These are phyloP conservation scores for Gallinago jamesoni DNA, from an alignment of 2,113 vertebrate genomes.

Conservation along the genomic window DNA sequence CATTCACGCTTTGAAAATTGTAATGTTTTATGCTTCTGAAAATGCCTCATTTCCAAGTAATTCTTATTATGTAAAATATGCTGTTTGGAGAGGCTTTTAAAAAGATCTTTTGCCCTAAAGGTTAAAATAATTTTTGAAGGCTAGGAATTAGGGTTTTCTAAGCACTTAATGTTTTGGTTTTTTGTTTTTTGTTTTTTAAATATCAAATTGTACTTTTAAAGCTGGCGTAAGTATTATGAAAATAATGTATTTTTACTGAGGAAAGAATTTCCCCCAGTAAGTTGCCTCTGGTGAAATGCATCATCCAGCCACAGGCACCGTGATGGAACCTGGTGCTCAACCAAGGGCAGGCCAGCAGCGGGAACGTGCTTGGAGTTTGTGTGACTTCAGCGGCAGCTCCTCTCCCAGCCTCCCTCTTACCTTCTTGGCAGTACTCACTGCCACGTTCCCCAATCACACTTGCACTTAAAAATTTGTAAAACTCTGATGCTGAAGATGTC, in stretches of 20 bases:
- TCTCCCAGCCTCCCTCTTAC: not conserved
- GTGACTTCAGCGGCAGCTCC: not conserved
- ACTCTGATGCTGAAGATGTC: not conserved
- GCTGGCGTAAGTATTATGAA: not conserved
- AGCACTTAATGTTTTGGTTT: not conserved
- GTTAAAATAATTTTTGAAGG: not conserved
- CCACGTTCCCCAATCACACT: not conserved
- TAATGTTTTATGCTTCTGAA: not conserved
- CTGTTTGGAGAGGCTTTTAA: not conserved
- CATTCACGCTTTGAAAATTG: not conserved
- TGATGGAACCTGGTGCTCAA: not conserved
- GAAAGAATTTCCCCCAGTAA: not conserved
- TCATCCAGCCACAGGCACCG: fast-evolving
- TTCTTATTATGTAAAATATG: fast-evolving
- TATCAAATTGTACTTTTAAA: not conserved
- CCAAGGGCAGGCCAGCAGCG: too few species aligned
- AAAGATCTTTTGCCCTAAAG: not conserved
- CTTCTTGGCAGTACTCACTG: not conserved
- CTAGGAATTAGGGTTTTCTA: not conserved
- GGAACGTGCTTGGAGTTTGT: fast-evolving
- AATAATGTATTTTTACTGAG: not conserved
- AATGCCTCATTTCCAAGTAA: not conserved
- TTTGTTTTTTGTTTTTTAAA: not conserved
- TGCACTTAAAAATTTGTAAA: not conserved
- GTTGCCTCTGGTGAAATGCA: not conserved